Base-by-base conservation (phyloP, 2,113 vertebrate genomes). In the Chaetura pelagica region DNA sequence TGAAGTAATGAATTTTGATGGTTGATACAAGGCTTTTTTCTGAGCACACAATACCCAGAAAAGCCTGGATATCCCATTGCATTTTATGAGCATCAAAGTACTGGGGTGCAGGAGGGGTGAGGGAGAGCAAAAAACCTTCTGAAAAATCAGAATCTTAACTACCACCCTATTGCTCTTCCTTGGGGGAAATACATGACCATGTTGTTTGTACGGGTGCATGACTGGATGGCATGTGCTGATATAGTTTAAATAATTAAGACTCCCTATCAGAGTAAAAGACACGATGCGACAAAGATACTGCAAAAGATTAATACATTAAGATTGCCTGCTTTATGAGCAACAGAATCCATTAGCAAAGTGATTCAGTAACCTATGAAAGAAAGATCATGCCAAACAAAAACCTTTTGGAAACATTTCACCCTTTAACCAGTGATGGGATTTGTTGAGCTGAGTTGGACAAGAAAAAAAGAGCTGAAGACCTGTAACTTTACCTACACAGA, bases 81-180 rank as follows among this genome's bases (percentile, higher is more conserved):
- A 75, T 26, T 42, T 63, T 75, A 87, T 21, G 54, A 84, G 34
- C 42, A 21, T 9, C 34, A 30, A 84, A 58, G 17, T 35, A 61
- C 34, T 4, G 13, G 40, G 8, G 4, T 15, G 14, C 29, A 40
- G 24, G 2, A 19, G 7, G 3, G 11, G 4, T 2, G 4, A 4
- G 3, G 1, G 13, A 5, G 4, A 15, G 9, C 18, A 32, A 63
- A 62, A 67, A 15, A 18, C 7, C 22, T 67, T 24, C 38, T 68
- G 34, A 76, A 81, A 82, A 85, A 12, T 19, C 17, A 44, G 18
- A 67, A 77, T 40, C 6, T 8, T 68, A 87, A 68, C 13, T 51
- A 44, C 17, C 17, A 63, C 16, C 21, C 29, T 30, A 17, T 6
- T 54, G 34, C 7, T 66, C 7, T 77, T n/a, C 35, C 35, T 73